phyloP scores from a whole-genome alignment of 2,113 vertebrate genomes.

The Melanotaenia duboulayi region DNA sequence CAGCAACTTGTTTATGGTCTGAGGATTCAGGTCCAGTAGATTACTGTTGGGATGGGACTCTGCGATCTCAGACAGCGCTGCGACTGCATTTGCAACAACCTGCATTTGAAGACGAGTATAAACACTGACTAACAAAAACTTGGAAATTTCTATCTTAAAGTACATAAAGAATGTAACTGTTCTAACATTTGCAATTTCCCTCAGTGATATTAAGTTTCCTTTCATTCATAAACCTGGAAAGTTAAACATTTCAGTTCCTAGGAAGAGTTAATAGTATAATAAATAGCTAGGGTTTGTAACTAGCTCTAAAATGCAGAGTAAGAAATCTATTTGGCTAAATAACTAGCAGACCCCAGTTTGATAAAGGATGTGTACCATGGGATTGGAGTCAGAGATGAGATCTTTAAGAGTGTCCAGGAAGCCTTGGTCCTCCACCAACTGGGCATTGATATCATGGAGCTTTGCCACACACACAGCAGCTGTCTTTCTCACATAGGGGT shows the following conservation, averaged over 20 bases:
- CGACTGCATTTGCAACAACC: slow-evolving; percentile 98
- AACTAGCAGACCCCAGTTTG: neutral
- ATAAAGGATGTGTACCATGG: slow-evolving; percentile 86
- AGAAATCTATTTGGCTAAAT: slow-evolving; percentile 10
- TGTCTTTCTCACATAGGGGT: slow-evolving; percentile 97
- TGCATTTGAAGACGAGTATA: slow-evolving; percentile 60
- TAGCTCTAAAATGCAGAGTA: neutral
- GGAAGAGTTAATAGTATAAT: neutral
- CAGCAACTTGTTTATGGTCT: slow-evolving; percentile 98
- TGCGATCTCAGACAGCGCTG: slow-evolving; percentile 95
- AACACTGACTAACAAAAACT: too few relatives aligned
- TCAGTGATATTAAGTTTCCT: too few relatives aligned
- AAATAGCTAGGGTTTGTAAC: slow-evolving; percentile 1
- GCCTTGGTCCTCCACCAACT: slow-evolving; percentile 97
- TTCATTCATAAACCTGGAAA: neutral
- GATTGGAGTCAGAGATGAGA: slow-evolving; percentile 98
- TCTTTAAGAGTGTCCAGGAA: slow-evolving; percentile 98
- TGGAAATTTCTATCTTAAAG: too few relatives aligned
- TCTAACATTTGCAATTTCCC: too few relatives aligned
- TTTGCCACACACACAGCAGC: slow-evolving; percentile 97
- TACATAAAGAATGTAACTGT: too few relatives aligned
- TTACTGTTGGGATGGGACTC: slow-evolving; percentile 99
- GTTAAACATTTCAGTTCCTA: slow-evolving; percentile 4
- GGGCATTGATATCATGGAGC: slow-evolving; percentile 97
- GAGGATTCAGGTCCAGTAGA: slow-evolving; percentile 95